These are phyloP conservation scores for Fratercula arctica DNA, from an alignment of 2,797 vertebrate genomes.

Conservation along the genomic window DNA sequence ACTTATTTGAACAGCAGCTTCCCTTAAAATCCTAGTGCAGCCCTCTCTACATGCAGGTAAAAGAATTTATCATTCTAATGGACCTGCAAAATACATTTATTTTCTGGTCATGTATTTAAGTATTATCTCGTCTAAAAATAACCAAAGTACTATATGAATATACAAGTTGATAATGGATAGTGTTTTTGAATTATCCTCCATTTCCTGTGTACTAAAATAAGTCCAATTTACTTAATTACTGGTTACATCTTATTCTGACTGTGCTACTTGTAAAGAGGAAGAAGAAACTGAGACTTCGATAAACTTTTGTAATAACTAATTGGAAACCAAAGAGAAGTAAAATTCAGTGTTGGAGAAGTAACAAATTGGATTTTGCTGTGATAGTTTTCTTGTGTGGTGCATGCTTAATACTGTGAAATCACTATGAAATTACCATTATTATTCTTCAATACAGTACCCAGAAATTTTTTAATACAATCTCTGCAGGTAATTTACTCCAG, in stretches of 20 bases:
- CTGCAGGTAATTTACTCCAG: constrained; percentile 27
- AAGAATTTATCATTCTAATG: background rate
- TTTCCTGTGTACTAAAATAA: background rate
- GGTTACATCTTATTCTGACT: background rate
- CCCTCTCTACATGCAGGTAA: background rate
- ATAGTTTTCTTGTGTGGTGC: background rate
- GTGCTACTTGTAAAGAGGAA: background rate
- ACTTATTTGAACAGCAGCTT: background rate
- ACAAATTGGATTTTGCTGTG: background rate
- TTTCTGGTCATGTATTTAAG: background rate
- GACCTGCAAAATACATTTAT: background rate
- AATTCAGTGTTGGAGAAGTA: background rate
- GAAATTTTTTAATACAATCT: constrained; percentile 3
- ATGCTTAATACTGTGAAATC: constrained; percentile 46
- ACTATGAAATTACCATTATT: constrained; percentile 40
- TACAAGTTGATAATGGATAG: background rate
- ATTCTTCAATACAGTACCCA: background rate
- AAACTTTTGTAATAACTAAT: background rate
- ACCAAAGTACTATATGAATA: background rate
- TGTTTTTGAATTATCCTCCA: background rate
- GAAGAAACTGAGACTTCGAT: background rate
- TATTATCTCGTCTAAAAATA: background rate
- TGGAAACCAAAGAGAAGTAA: background rate
- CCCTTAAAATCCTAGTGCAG: background rate
- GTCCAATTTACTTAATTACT: constrained; percentile 26